Percentiles rank a stretch among this genome's conserved stretches.
Conservation (phyloP, 2,888 invertebrate genomes). For the Oscheius myriophilus region DNA sequence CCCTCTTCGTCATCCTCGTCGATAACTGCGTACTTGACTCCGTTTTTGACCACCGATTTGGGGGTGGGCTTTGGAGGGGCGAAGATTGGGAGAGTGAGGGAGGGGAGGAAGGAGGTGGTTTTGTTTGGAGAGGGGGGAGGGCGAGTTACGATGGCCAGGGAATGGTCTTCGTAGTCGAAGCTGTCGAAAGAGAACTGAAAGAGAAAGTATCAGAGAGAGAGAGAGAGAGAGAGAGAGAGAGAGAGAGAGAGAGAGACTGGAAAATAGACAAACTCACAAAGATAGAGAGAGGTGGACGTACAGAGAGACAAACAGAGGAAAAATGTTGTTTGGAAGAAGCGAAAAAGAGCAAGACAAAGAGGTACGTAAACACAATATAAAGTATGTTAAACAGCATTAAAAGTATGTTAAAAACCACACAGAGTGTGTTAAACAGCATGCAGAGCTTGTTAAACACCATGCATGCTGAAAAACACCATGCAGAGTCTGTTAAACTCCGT, state of each 20-base stretch:
- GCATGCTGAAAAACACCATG: too few species aligned
- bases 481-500: too few species aligned
- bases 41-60: constrained; percentile 18
- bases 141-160: constrained; percentile 11
- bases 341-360: too few species aligned
- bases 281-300: too few species aligned
- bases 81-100: constrained; percentile 15
- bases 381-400: too few species aligned
- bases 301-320: too few species aligned
- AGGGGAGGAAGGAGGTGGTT: constrained; percentile 15
- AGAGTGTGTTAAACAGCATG: too few species aligned
- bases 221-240: background rate
- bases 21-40: constrained; percentile 30
- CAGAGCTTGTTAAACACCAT: too few species aligned
- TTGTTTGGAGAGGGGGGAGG: constrained; percentile 4
- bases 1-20: constrained; percentile 27
- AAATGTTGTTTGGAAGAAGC: too few species aligned
- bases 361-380: too few species aligned
- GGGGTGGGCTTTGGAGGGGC: constrained; percentile 19
- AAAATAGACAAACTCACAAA: too few species aligned
- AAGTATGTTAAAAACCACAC: too few species aligned
- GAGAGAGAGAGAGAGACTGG: background rate
- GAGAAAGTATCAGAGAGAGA: background rate
- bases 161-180: constrained; percentile 36
- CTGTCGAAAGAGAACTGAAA: constrained; percentile 42